A percentile compares a stretch with the other conserved stretches of the same genome.
Evolutionary conservation across 2,113 vertebrate genomes (phyloP).

Genomic region (Trinectes maculatus): DNA sequence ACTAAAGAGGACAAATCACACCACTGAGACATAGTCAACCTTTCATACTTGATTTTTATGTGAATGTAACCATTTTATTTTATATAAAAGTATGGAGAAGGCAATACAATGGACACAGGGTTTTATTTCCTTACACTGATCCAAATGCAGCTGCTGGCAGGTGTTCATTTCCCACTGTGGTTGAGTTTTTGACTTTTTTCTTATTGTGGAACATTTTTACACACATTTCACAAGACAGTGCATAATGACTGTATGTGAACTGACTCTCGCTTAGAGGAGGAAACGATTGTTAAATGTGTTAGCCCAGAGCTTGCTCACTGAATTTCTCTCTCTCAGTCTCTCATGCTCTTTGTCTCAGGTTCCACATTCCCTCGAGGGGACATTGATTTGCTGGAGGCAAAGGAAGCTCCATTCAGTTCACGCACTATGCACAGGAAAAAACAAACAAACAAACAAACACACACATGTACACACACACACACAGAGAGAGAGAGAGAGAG

Average conservation of each 20-base stretch:
- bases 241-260: conserved; percentile 18
- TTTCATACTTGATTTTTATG: conserved; percentile 7
- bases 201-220: conserved; percentile 25
- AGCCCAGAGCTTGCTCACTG: conserved; percentile 57
- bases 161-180: conserved; percentile 44
- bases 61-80: conserved; percentile 6
- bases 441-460: neutral
- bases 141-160: conserved; percentile 29
- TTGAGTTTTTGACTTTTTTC: conserved; percentile 23
- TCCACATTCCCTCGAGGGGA: conserved; percentile 68
- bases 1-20: conserved; percentile 15
- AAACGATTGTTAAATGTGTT: conserved; percentile 51
- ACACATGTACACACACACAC: neutral
- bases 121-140: conserved; percentile 9
- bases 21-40: neutral
- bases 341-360: conserved; percentile 63
- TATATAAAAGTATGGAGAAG: neutral
- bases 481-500: neutral
- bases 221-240: conserved; percentile 17
- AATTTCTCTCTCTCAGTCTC: conserved; percentile 47
- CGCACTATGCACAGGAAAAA: no score
- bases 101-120: conserved; percentile 15
- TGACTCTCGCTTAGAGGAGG: conserved; percentile 28
- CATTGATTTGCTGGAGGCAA: conserved; percentile 74
- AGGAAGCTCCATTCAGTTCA: no score